Conservation (phyloP, 2,113 vertebrate genomes). For the Oriolus oriolus region DNA sequence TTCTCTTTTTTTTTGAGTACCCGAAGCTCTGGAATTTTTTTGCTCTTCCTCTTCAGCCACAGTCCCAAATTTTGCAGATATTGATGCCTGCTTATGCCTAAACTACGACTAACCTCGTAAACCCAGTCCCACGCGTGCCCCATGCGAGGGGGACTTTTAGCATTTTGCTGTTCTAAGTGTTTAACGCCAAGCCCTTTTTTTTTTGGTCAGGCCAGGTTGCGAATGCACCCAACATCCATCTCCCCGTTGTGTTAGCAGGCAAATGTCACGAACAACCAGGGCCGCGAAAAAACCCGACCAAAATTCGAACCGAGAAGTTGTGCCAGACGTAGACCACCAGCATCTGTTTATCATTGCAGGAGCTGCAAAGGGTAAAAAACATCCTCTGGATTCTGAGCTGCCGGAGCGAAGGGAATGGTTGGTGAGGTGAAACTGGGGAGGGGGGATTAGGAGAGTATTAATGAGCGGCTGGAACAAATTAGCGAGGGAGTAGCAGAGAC, state of each 20-base stretch:
- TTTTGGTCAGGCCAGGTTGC: not conserved
- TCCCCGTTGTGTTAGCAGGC: not conserved
- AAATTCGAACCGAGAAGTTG: not conserved
- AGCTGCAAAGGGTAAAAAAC: not conserved
- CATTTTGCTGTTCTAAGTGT: not conserved
- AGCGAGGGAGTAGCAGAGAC: not conserved
- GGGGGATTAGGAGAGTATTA: not conserved
- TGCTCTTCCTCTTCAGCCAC: not conserved
- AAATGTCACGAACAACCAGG: not conserved
- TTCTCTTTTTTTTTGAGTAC: not conserved
- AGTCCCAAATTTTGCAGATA: not conserved
- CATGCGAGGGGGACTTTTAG: not conserved
- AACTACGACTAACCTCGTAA: not conserved
- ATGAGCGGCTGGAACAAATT: conserved; percentile 39
- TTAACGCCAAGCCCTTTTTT: not conserved
- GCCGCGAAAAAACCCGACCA: not conserved
- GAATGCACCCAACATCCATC: not conserved
- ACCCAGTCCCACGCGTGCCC: not conserved
- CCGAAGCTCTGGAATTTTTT: not conserved
- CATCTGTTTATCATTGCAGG: conserved; percentile 54
- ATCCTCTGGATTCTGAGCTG: not conserved
- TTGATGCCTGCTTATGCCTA: not conserved
- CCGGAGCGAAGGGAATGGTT: not conserved
- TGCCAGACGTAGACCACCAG: not conserved
- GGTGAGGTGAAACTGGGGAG: not conserved